Base-by-base conservation (phyloP, 1,140 invertebrate species). In the Eumeta japonica region DNA sequence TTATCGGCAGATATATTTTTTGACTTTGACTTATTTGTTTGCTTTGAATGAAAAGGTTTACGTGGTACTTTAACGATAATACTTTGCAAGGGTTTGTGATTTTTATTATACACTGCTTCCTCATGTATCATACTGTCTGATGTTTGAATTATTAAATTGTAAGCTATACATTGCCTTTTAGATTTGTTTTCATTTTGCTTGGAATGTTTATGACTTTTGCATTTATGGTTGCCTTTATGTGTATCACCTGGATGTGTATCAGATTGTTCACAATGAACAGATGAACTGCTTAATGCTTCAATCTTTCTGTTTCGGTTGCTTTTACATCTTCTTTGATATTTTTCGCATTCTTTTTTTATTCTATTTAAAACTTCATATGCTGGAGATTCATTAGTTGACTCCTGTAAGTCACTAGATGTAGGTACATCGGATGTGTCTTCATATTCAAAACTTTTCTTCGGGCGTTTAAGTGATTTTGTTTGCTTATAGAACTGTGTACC, bases 91-190 rank as follows among this genome's bases (percentile, higher is more conserved):
- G 55, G 48, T 3, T 43, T 52, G 1, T 30, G 19, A 11, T 39
- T 43, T 15, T 50, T 58, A 15, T 50, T 39, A 10, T 44, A 39
- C 10, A 34, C 16, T 0, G 45, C 46, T 31, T 63, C 55, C 34
- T 73, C 64, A 41, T 70, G 62, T 3, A 62, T 38, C 37, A 75
- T 33, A 41, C 75, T 75, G 32, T 77, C 73, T 5, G 71, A 72
- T 3, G 65, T 66, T 45, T 76, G 64, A 28, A 77, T 47, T 29
- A 76, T 66, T 16, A 77, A 48, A 40, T 77, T 73, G 39, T 77
- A 77, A 14, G 73, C 75, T 0, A 77, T 43, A 31, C 66, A 60
- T 50, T 70, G 74, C 35, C 62, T 67, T 24, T 60, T 59, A 4
- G 37, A n/a, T 24, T 64, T 70, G 10, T 70, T 64, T 13, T 41